A percentile compares a stretch with the other conserved stretches of the same genome.
These are phyloP conservation scores for Muscidifurax raptorellus DNA, from an alignment of 1,140 invertebrate genomes.

Conservation along the genomic window DNA sequence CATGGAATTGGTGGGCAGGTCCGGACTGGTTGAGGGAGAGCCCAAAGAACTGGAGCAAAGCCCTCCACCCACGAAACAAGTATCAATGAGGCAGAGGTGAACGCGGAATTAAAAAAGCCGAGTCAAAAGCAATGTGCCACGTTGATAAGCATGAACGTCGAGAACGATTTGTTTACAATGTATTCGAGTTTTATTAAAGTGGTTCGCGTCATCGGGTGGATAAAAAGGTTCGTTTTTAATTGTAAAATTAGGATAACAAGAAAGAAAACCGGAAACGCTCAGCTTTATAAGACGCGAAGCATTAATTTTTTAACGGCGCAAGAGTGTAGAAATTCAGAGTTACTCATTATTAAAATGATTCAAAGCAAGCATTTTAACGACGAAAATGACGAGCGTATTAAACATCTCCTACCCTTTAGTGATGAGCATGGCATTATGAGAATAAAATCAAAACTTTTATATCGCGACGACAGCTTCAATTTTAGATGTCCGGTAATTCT, in stretches of 20 bases:
- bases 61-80: constrained; percentile 26
- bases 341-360: constrained; percentile 1
- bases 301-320: too few relatives aligned
- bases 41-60: constrained; percentile 54
- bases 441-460: not conserved
- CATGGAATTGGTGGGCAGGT: constrained; percentile 68
- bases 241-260: too few relatives aligned
- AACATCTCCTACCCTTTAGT: not conserved
- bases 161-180: not conserved
- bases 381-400: not conserved
- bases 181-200: not conserved
- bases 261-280: not conserved
- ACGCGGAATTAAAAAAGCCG: constrained; percentile 36
- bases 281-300: not conserved
- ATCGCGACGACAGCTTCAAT: not conserved
- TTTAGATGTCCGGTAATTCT: not conserved
- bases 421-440: not conserved
- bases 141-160: not conserved
- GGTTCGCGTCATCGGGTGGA: not conserved
- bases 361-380: not conserved
- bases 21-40: constrained; percentile 60
- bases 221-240: not conserved
- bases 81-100: constrained; percentile 40
- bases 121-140: not conserved
- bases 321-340: not conserved